phyloP scores from a whole-genome alignment of 2,797 vertebrate genomes.

The Erethizon dorsatum region DNA sequence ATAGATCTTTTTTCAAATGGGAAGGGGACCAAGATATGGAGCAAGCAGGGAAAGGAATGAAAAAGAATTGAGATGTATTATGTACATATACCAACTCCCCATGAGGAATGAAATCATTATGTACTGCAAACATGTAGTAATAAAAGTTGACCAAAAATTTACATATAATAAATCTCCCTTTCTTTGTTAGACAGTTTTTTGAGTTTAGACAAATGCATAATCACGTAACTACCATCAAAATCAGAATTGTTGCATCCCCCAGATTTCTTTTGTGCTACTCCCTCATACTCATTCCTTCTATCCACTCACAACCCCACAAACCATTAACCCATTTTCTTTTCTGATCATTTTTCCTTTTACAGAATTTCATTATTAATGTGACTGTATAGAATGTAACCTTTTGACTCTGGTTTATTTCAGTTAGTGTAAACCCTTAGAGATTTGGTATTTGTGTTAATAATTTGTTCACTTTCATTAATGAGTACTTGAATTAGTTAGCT shows the following conservation, averaged over 20 bases:
- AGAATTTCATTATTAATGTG: background rate
- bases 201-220: background rate
- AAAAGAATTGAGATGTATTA: background rate
- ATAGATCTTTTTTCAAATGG: too few relatives aligned
- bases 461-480: background rate
- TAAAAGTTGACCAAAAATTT: background rate
- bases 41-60: too few relatives aligned
- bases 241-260: background rate
- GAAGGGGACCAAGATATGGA: too few relatives aligned
- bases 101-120: too few relatives aligned
- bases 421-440: background rate
- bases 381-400: background rate
- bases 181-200: slow-evolving; percentile 2
- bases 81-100: too few relatives aligned
- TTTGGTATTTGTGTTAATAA: background rate
- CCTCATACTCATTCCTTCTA: background rate
- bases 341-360: slow-evolving; percentile 1
- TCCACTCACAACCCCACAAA: background rate
- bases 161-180: background rate
- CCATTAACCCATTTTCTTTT: background rate
- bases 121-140: too few relatives aligned
- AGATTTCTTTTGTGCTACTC: background rate
- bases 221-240: slow-evolving; percentile 34
- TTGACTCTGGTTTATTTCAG: slow-evolving; percentile 2
- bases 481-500: background rate